Conservation (phyloP, 2,113 vertebrate genomes). For the Phalacrocorax carbo region DNA sequence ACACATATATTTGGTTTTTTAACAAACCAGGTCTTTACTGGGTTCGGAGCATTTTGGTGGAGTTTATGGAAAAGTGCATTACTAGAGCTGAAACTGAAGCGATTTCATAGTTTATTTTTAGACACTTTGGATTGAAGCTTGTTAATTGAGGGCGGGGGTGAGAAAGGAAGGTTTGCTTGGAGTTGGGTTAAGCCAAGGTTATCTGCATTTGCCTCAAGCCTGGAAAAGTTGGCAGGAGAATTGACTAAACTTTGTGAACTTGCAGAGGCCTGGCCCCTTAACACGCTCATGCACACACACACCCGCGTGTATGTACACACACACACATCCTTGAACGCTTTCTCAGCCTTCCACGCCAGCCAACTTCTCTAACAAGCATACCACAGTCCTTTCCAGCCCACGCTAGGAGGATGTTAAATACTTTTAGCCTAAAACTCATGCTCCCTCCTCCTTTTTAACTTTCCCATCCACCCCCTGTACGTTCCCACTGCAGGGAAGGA, state of each 20-base stretch:
- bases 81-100: neutral
- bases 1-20: slow-evolving; percentile 2
- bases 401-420: neutral
- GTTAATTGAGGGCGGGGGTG: slow-evolving; percentile 7
- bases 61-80: slow-evolving; percentile 8
- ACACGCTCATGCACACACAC: neutral
- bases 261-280: neutral
- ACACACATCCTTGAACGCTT: neutral
- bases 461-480: neutral
- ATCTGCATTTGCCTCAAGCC: slow-evolving; percentile 29
- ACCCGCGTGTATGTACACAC: neutral
- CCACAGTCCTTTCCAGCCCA: neutral
- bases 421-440: neutral
- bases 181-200: slow-evolving; percentile 22
- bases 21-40: neutral
- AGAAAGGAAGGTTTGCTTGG: neutral
- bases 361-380: neutral
- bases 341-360: neutral
- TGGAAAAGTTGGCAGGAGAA: slow-evolving; percentile 49
- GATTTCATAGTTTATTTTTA: slow-evolving; percentile 57
- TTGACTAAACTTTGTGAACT: slow-evolving; percentile 29
- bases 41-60: neutral
- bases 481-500: neutral
- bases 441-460: neutral
- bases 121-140: neutral